These are phyloP conservation scores for Propithecus deckenii DNA, from an alignment of 2,797 vertebrate species.

Conservation along the genomic window DNA sequence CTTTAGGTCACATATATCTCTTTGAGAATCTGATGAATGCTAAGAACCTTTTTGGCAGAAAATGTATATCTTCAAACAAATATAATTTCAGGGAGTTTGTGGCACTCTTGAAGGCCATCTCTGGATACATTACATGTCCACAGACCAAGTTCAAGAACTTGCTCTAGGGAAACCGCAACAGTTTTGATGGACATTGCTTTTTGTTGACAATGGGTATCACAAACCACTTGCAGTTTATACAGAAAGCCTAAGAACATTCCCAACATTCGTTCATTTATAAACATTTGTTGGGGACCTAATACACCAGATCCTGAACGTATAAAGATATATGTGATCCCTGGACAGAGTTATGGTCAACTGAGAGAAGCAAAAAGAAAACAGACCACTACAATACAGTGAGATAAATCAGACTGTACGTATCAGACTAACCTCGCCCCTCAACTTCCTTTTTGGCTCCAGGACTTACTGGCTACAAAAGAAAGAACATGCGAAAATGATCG, in stretches of 20 bases:
- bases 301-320: neutral
- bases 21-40: neutral
- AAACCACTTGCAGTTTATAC: neutral
- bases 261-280: neutral
- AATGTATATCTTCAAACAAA: neutral
- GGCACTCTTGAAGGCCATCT: neutral
- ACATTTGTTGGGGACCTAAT: neutral
- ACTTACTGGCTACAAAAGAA: neutral
- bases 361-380: neutral
- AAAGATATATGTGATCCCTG: neutral
- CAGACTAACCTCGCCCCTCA: neutral
- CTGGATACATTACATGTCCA: neutral
- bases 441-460: neutral
- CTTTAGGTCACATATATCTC: neutral
- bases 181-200: neutral
- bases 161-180: neutral
- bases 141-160: neutral
- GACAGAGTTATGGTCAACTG: neutral
- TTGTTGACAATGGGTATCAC: neutral
- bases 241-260: neutral
- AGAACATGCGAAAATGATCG: neutral
- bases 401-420: neutral
- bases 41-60: neutral
- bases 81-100: neutral
- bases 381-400: neutral